phyloP scores from a whole-genome alignment of 2,888 invertebrate genomes.

The Yponomeuta cagnagella region DNA sequence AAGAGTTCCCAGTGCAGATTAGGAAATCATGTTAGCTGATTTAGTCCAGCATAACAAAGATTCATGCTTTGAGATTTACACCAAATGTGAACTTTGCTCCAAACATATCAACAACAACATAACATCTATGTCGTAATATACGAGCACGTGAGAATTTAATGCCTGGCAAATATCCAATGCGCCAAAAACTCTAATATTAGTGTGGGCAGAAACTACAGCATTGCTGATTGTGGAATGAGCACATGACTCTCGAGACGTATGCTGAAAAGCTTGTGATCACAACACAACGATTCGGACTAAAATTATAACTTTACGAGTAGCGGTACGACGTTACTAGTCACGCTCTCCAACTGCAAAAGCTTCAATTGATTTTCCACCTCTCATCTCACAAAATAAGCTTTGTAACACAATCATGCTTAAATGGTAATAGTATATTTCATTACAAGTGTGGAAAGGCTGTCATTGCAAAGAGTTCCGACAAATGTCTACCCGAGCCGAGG shows the following conservation, averaged over 20 bases:
- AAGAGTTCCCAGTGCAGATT: neutral
- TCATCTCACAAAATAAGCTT: neutral
- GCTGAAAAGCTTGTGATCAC: constrained; percentile 24
- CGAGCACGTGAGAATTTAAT: constrained; percentile 46
- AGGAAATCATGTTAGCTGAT: neutral
- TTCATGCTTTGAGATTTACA: neutral
- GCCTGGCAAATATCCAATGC: constrained; percentile 61
- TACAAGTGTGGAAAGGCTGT: too few relatives aligned
- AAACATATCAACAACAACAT: constrained; percentile 1
- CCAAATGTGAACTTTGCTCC: neutral
- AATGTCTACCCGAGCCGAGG: too few relatives aligned
- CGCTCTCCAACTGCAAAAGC: neutral
- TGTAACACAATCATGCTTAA: too few relatives aligned
- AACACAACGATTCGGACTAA: neutral
- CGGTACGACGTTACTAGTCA: neutral
- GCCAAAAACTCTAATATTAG: constrained; percentile 71
- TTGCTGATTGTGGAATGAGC: constrained; percentile 53
- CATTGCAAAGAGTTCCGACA: too few relatives aligned
- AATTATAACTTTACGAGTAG: neutral
- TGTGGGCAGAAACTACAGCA: constrained; percentile 58
- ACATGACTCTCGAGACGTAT: constrained; percentile 48
- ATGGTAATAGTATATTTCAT: too few relatives aligned
- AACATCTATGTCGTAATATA: constrained; percentile 13
- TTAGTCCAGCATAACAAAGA: neutral
- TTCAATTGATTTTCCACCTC: neutral